Conservation (phyloP, 2,888 invertebrate species). For the Nebria salina region DNA sequence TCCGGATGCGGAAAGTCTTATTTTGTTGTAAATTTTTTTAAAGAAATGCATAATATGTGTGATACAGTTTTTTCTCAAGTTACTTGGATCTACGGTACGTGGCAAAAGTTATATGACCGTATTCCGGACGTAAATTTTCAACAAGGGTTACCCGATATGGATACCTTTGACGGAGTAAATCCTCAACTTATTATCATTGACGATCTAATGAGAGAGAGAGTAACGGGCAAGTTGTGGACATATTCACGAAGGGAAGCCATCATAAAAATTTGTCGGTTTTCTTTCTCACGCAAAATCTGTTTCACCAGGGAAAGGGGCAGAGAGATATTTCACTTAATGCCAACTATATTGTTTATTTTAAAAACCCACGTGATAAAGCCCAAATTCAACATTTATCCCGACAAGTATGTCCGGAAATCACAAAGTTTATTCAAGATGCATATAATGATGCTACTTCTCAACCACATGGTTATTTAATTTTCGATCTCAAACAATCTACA, state of each 20-base stretch:
- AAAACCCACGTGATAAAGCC: no score
- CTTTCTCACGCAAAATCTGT: slow-evolving; percentile 26
- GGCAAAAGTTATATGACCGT: slow-evolving; percentile 3
- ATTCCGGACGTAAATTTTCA: slow-evolving; percentile 1
- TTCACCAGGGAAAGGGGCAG: slow-evolving; percentile 50
- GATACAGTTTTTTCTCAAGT: not conserved
- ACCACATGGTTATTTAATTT: no score
- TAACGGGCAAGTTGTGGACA: slow-evolving; percentile 13
- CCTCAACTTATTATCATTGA: slow-evolving; percentile 27
- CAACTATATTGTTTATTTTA: slow-evolving; percentile 47
- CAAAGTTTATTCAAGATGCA: no score
- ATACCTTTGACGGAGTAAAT: slow-evolving; percentile 4
- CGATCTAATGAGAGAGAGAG: slow-evolving; percentile 28
- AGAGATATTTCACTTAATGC: slow-evolving; percentile 50
- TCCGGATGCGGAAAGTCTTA: slow-evolving; percentile 9
- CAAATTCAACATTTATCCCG: no score
- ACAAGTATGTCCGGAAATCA: no score
- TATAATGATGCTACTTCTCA: no score
- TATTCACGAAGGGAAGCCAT: slow-evolving; percentile 19
- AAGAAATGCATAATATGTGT: slow-evolving; percentile 6
- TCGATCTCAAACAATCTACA: no score
- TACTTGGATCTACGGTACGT: not conserved
- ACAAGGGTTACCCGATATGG: slow-evolving; percentile 21
- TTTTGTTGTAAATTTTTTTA: slow-evolving; percentile 24
- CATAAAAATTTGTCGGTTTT: no score